A percentile compares a stretch with the other conserved stretches of the same genome.
Conservation (phyloP, 1,140 invertebrate genomes). For the Macrobrachium rosenbergii region DNA sequence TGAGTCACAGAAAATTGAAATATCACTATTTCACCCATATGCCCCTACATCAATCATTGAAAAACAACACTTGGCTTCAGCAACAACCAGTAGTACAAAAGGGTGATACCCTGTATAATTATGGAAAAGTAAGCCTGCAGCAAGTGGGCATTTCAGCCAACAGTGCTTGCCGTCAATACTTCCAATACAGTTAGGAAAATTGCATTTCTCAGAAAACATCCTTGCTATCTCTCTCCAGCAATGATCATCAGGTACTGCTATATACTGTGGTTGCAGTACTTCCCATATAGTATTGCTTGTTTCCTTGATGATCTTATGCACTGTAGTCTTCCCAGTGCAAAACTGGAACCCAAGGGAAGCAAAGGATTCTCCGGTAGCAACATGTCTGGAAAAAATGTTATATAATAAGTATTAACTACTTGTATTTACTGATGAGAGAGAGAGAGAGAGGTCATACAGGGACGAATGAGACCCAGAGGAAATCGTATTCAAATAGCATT, state of each 20-base stretch:
- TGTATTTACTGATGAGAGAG: background rate
- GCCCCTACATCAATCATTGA: no score
- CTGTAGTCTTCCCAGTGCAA: background rate
- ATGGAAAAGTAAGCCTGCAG: constrained; percentile 13
- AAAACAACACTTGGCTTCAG: background rate
- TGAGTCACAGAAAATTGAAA: no score
- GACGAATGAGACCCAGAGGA: no score
- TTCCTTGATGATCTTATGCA: background rate
- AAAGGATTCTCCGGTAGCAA: background rate
- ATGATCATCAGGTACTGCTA: no score
- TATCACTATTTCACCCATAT: no score
- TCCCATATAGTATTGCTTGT: no score
- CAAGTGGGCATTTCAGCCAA: constrained; percentile 2
- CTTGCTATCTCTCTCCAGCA: no score
- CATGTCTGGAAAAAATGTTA: constrained; percentile 1
- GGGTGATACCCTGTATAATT: background rate
- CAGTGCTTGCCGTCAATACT: constrained; percentile 3
- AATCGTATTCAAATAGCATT: no score
- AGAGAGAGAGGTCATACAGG: no score
- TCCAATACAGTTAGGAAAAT: background rate
- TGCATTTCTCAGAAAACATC: no score
- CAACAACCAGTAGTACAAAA: background rate
- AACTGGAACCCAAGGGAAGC: constrained; percentile 13
- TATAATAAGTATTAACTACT: background rate
- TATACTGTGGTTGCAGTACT: no score